phyloP scores from a whole-genome alignment of 2,888 invertebrate species.

The Tuberolachnus salignus region DNA sequence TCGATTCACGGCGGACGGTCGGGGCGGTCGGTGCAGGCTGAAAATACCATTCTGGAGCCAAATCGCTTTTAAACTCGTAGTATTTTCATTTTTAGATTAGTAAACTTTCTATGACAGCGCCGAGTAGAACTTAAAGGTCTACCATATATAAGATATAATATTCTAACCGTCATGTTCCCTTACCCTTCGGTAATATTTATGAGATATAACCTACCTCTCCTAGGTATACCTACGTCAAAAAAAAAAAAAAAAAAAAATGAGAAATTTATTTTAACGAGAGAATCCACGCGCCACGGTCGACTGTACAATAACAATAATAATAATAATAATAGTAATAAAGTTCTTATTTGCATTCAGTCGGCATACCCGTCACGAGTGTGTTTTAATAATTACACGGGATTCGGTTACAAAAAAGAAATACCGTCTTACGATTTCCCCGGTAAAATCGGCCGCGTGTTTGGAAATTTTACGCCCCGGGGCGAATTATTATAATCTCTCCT shows the following conservation, averaged over 20 bases:
- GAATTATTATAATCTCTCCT: too few relatives aligned
- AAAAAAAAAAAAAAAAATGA: too few relatives aligned
- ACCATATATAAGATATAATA: slow-evolving; percentile 38
- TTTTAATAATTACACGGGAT: too few relatives aligned
- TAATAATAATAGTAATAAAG: slow-evolving; percentile 1
- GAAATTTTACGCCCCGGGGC: too few relatives aligned
- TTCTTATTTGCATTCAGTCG: neutral
- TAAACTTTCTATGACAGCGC: slow-evolving; percentile 36
- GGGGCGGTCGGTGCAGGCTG: too few relatives aligned
- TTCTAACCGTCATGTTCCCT: slow-evolving; percentile 26
- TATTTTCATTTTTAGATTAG: slow-evolving; percentile 52
- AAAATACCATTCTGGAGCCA: slow-evolving; percentile 9
- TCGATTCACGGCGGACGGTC: slow-evolving; percentile 5
- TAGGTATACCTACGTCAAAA: neutral
- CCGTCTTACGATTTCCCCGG: too few relatives aligned
- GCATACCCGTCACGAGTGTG: neutral
- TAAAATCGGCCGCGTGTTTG: too few relatives aligned
- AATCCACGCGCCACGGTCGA: too few relatives aligned
- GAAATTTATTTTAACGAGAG: slow-evolving; percentile 30
- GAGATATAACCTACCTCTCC: neutral
- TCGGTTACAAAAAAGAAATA: too few relatives aligned
- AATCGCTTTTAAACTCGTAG: slow-evolving; percentile 45
- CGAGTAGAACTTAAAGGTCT: slow-evolving; percentile 26
- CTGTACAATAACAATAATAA: too few relatives aligned
- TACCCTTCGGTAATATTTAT: slow-evolving; percentile 43